These are phyloP conservation scores for Andrena flavipes DNA, from an alignment of 2,888 invertebrate species.

Conservation along the genomic window DNA sequence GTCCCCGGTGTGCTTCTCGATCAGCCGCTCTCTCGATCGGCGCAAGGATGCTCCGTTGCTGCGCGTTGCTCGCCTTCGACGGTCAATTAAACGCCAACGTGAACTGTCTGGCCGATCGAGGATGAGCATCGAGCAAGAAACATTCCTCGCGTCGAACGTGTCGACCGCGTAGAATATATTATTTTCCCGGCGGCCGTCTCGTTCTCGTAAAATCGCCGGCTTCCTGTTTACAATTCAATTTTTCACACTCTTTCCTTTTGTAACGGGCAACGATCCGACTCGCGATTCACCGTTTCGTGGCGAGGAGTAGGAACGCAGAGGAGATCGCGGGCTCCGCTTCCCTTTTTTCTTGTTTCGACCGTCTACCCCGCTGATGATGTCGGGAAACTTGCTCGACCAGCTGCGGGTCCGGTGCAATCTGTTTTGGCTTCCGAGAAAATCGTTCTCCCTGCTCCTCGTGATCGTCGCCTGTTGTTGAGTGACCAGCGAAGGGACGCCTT, in stretches of 20 bases:
- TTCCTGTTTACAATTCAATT: conserved; percentile 6
- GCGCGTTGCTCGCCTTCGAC: neutral
- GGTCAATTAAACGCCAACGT: neutral
- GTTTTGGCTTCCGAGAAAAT: conserved; percentile 56
- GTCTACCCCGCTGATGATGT: conserved; percentile 24
- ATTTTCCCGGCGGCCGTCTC: neutral
- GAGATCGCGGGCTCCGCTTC: neutral
- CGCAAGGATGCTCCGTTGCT: neutral
- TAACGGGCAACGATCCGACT: neutral
- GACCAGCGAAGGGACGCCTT: conserved; percentile 18
- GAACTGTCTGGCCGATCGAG: neutral
- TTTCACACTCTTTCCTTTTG: no score
- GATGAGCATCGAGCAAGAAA: neutral
- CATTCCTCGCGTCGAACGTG: no score
- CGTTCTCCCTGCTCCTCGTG: conserved; percentile 17
- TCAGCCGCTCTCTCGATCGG: neutral
- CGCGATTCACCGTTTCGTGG: neutral
- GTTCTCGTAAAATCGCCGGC: neutral
- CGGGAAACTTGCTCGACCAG: conserved; percentile 67
- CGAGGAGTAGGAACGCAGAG: neutral
- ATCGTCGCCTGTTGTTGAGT: conserved; percentile 17
- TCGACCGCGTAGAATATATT: conserved; percentile 1
- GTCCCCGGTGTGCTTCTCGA: neutral
- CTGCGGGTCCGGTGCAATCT: conserved; percentile 35
- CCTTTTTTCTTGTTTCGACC: conserved; percentile 17